A percentile compares a stretch with the other conserved stretches of the same genome.
phyloP scores from a whole-genome alignment of 2,113 vertebrate genomes.

The Ictidomys tridecemlineatus region DNA sequence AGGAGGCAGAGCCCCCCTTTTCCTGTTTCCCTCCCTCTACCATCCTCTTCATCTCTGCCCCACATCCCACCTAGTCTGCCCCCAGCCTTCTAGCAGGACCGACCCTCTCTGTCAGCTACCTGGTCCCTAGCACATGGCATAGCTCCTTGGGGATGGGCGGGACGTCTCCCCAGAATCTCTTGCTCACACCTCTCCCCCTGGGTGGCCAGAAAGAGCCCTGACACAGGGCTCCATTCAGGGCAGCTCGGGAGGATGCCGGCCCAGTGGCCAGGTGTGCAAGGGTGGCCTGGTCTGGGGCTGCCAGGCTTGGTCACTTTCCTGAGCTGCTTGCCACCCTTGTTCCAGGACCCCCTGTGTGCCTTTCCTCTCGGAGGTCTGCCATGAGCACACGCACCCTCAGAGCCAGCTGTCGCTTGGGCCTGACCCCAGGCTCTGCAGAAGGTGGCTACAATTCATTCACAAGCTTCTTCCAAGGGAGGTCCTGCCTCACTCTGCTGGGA shows the following conservation, averaged over 20 bases:
- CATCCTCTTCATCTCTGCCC: rapidly evolving
- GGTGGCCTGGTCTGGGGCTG: background rate
- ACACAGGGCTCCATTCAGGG: background rate
- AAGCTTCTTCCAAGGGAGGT: no score
- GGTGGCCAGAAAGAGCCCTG: background rate
- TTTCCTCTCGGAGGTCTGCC: background rate
- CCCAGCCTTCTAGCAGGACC: background rate
- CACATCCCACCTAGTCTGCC: no score
- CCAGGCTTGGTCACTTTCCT: background rate
- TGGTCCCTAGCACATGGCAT: rapidly evolving
- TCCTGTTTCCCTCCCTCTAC: no score
- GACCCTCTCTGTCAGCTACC: background rate
- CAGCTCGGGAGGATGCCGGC: background rate
- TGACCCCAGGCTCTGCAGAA: background rate
- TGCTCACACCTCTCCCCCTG: background rate
- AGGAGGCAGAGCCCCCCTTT: no score
- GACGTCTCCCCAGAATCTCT: background rate
- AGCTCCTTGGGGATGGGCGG: rapidly evolving
- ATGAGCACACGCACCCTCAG: background rate
- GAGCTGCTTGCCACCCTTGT: background rate
- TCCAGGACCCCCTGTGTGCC: background rate
- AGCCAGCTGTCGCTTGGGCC: background rate
- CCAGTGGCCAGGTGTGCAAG: rapidly evolving
- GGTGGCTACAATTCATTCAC: rapidly evolving
- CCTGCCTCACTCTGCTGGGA: background rate